Base-by-base conservation (phyloP, 1,140 invertebrate species). In the Phthorimaea operculella region DNA sequence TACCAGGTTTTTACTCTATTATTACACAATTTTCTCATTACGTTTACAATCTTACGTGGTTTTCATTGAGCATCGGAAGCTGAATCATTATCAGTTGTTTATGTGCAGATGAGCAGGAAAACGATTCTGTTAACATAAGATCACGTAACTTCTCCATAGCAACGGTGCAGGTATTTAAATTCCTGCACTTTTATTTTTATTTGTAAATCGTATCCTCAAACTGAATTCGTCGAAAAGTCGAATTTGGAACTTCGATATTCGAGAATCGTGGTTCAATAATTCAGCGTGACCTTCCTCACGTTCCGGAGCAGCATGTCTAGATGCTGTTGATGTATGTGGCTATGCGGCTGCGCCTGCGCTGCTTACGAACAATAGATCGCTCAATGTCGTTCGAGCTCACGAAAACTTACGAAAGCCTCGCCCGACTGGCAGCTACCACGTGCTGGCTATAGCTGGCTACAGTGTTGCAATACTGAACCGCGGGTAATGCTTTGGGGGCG, bases 391-490 rank as follows among this genome's bases (percentile, higher is more conserved):
- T 55, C 51, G 52, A 60, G 44, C 65, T 70, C 74, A 81, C 74
- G 78, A 79, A 69, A 68, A 72, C 61, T 79, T 79, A 70, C 72
- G 76, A 77, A 81, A 79, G 66, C 61, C 57, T 62, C 60, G 55
- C 58, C 49, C 42, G 21, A 28, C 52, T 44, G 48, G 15, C 39
- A 39, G 36, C 17, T 16, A 34, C 36, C 48, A 54, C 55, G 49
- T 55, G 55, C 45, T 50, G 21, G 15, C 7, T 53, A 34, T 36
- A 36, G 55, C 45, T 50, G 21, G 15, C 7, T 53, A 34, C 47
- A 36, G 33, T 63, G 58, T 59, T 55, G 57, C 52, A 63, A 63
- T 44, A 18, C n/a, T 4, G 16, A 14, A 48, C n/a, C 48, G 16
- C 16, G 15, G n/a, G 11, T 47, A 47, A 14, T 47, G 15, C 8